Evolutionary conservation across 2,113 vertebrate species (phyloP), one percentile per base, ranked within the genome.

Genomic region (Hippocampus zosterae): DNA sequence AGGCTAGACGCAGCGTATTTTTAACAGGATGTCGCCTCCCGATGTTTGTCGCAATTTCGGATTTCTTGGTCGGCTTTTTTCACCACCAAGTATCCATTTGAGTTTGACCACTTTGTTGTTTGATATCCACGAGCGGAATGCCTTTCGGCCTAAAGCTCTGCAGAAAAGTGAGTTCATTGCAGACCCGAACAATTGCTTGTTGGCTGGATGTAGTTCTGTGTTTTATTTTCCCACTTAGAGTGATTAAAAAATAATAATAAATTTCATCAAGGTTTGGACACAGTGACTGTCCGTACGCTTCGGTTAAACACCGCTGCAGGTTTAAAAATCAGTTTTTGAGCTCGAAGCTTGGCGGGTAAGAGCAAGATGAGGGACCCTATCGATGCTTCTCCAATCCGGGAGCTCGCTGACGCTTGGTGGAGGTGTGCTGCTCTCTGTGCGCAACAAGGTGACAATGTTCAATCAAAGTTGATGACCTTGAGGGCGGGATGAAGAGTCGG

Each of bases 381-480:
- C n/a, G 12, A 27, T 2, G 57, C 67, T 46, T 57, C 66, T 81
- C 56, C 67, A 19, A 64, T 74, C 23, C 62, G 69, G 72, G 77
- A 72, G 69, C 61, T 70, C 73, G 2, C 3, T 62, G 60, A 62
- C 21, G 59, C 27, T 50, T 56, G 71, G 62, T 65, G 53, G 67
- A 77, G 59, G 64, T 65, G 69, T 19, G 69, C 52, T 19, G 69
- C 52, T 69, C 52, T 67, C 40, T 57, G 76, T 67, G 65, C 52
- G 11, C 3, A n/a, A 23, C 21, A 10, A 55, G 21, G 52, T 23
- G 52, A 72, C 23, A 19, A 10, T 6, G 53, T 44, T 72, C 67
- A 46, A 64, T 68, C 70, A 69, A 53, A 80, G 70, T 70, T 25
- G 63, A 62, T 69, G 65, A 73, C 57, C 66, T 75, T 52, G 19